Base-by-base conservation (phyloP, 2,797 vertebrate species). In the Coracias cyanogaster region DNA sequence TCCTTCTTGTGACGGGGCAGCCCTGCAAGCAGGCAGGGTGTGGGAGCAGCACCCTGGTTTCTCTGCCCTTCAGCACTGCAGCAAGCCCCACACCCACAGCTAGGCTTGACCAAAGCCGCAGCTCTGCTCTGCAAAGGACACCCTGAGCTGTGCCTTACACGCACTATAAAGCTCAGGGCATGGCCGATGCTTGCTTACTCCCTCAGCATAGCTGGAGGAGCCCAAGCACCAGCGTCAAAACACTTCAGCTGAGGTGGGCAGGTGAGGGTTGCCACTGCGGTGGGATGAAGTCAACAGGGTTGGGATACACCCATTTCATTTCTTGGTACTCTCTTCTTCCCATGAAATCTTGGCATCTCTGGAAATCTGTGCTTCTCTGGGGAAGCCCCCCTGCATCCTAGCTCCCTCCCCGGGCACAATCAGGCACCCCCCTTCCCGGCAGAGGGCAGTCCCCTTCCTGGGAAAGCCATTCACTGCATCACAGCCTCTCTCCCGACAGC, bases 351-450 rank as follows among this genome's bases (percentile, higher is more conserved):
- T 24, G 22, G 25, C 3, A 2, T 35, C 61, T 80, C n/a, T 54
- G 65, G 86, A 90, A 90, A 77, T 39, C 19, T 54, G 15, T 66
- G 31, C 17, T 67, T 60, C 54, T 35, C 18, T 6, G 3, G 33
- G 48, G n/a, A 89, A 82, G 19, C 3, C 5, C 31, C 7, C 0
- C 39, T 52, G 5, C 9, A 26, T 20, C 28, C 21, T 52, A 2
- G 3, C 45, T 72, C 13, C 18, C n/a, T 77, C 51, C 0, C 3
- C 5, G 1, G 11, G 9, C 64, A 60, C 1, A 0, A 6, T 76
- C 48, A n/a, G 0, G 0, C 28, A 49, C 18, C 28, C 45, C 22
- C 22, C 21, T 77, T 90, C 70, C 39, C 4, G 1, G 49, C 0
- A 22, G 85, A 86, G 41, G 35, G 60, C 64, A 84, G 74, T 43